A percentile compares a stretch with the other conserved stretches of the same genome.
Conservation (phyloP, 2,888 invertebrate species). For the Theretra japonica region DNA sequence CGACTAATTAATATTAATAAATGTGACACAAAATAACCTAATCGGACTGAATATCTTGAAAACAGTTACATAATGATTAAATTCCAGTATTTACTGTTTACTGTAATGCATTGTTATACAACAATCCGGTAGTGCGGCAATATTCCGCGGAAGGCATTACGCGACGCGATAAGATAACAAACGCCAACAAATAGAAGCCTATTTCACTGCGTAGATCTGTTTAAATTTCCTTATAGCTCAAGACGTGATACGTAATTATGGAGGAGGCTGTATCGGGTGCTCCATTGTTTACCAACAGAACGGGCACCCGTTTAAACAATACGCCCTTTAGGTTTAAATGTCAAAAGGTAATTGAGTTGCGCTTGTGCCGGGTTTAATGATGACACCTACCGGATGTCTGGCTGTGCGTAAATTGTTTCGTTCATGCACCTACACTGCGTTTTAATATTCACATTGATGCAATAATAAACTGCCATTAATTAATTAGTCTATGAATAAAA, state of each 20-base stretch:
- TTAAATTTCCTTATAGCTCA: conserved; percentile 18
- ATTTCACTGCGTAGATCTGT: conserved; percentile 15
- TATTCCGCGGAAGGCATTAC: conserved; percentile 16
- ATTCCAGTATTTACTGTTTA: conserved; percentile 11
- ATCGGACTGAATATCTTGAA: neutral
- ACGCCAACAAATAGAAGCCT: conserved; percentile 24
- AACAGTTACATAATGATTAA: neutral
- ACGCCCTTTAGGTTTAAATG: conserved; percentile 57
- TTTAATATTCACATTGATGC: neutral
- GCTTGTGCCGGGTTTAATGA: conserved; percentile 46
- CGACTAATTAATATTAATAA: no score
- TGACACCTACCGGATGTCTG: conserved; percentile 54
- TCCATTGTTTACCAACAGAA: conserved; percentile 46
- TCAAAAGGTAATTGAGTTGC: conserved; percentile 58
- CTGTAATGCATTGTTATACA: neutral
- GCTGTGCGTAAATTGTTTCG: conserved; percentile 46
- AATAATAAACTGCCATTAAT: neutral
- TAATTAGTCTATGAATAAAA: neutral
- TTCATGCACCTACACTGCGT: conserved; percentile 28
- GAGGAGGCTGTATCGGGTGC: conserved; percentile 32
- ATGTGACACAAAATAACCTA: neutral
- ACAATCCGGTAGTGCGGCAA: conserved; percentile 4
- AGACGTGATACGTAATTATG: conserved; percentile 25
- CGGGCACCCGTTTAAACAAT: conserved; percentile 46
- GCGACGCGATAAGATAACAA: conserved; percentile 28